Evolutionary conservation across 2,113 vertebrate species (phyloP), one percentile per base, ranked within the genome.

Genomic region (Guaruba guarouba): DNA sequence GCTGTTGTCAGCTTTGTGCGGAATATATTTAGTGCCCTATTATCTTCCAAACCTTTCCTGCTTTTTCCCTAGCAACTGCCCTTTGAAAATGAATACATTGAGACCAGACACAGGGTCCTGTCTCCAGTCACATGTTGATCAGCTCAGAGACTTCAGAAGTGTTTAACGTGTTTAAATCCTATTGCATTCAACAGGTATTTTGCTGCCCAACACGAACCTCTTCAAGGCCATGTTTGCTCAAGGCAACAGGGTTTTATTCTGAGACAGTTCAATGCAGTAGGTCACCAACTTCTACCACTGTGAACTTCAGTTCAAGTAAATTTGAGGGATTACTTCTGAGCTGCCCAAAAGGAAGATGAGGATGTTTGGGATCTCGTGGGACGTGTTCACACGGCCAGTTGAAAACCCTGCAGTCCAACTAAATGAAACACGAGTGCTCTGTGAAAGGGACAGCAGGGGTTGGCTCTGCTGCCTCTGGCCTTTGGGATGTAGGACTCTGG

Each of bases 1-100:
- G 83, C 92, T 94, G 92, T 91, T 96, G 96, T 96, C 96, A 96
- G 86, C 77, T 93, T 95, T 87, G 86, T 69, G 69, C 52, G 66
- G 92, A 90, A 63, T 86, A 84, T 79, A 94, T 95, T 96, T 93
- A 88, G 92, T 15, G 1, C 46, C 33, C 69, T n/a, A 25, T 43
- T 87, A 76, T 82, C 73, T 87, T 68, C 69, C 3, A 6, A 43
- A 66, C 61, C 37, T 41, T 93, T 69, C 16, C 5, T 13, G 31
- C 10, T 39, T 79, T 94, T 80, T 35, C 88, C 74, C 90, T 10
- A 63, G 88, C 52, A 81, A 49, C 1, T 82, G 31, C 31, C 12
- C 28, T 79, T 88, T 87, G 74, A 78, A 89, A 95, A 89, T 41
- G 11, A 71, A 66, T 74, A 49, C 19, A 8, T 1, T 57, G 68